Evolutionary conservation across 2,797 vertebrate species (phyloP), one percentile per base, ranked within the genome.

Genomic region (Lepus oiostolus): DNA sequence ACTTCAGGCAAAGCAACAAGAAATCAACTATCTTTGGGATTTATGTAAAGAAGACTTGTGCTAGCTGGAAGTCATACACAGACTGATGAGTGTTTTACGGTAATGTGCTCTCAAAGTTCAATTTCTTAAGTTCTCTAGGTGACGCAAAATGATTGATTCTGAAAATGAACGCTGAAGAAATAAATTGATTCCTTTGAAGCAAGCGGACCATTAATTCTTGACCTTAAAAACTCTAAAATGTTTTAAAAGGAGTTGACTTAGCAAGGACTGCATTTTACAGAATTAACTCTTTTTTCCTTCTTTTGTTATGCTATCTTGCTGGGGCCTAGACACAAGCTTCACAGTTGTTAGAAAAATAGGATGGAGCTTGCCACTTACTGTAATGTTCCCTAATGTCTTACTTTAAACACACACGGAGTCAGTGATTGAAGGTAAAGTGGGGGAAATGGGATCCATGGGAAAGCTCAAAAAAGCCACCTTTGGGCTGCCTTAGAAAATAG

Each of bases 131-230:
- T 97, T 97, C 97, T 98, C 95, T 94, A 96, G 95, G 96, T 96
- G 90, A 96, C 1, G 88, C 38, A 30, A 96, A 92, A 86, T 85
- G 97, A 98, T 98, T n/a, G 98, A 98, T 98, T 97, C 96, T 90
- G 90, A 98, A 97, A 97, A 97, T 93, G 96, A 97, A 97, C 76
- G 54, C 96, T 94, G 90, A 96, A 97, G 96, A 93, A 97, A 97
- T 32, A 91, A 96, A 98, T 98, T 77, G 97, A 98, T 98, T 96
- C 95, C 85, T 97, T 77, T 88, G 98, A 98, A 98, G 97, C 94
- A 90, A 87, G 97, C 0, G 0, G 92, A 95, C 96, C 97, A 88
- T 98, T 98, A 98, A 96, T 96, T 91, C 79, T 94, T 79, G 54
- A 97, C 96, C 97, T 97, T 94, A 93, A 96, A 96, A 93, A 91